Evolutionary conservation across 1,140 invertebrate genomes (phyloP), one percentile per base, ranked within the genome.

Genomic region (Atopsyche davidsoni): DNA sequence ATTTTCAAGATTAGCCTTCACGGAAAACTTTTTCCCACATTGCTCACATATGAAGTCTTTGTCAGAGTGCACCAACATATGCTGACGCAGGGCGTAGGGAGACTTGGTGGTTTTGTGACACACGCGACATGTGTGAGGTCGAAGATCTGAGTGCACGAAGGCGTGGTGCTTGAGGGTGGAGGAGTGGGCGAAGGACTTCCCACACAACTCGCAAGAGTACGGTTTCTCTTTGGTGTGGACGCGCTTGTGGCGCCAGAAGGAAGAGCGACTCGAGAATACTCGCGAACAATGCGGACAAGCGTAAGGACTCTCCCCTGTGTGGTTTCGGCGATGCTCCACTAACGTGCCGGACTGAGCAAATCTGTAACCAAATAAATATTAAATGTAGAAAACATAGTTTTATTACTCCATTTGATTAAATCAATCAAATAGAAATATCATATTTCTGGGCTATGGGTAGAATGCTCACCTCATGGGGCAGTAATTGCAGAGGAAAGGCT

Each of bases 101-200:
- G 67, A 63, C 17, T 64, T 65, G 57, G 65, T 50, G 0, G 60
- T 57, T 1, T 62, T 58, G 0, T 66, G 65, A 41, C 67, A 69
- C 1, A 63, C 52, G 18, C 60, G 40, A 39, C 67, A 69, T 38
- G 31, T 11, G 18, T 52, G 41, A 2, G 49, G 44, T 18, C 39
- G 9, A 3, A 46, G 46, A 4, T 44, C 40, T 1, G 45, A 36
- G 21, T 59, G 53, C 16, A 66, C 63, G 2, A 70, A 60, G 56
- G 70, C 71, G 49, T 79, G 77, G 1, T 76, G 74, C 43, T 72
- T 75, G 0, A 79, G 58, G 0, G 75, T 39, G 11, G 40, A 48
- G 11, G 36, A 32, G 39, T 36, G 34, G 49, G 79, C 79, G 60
- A 84, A 85, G 7, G 79, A 72, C 66, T 86, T 86, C 4, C 75